phyloP scores from a whole-genome alignment of 2,113 vertebrate genomes.

The Xiphophorus maculatus region DNA sequence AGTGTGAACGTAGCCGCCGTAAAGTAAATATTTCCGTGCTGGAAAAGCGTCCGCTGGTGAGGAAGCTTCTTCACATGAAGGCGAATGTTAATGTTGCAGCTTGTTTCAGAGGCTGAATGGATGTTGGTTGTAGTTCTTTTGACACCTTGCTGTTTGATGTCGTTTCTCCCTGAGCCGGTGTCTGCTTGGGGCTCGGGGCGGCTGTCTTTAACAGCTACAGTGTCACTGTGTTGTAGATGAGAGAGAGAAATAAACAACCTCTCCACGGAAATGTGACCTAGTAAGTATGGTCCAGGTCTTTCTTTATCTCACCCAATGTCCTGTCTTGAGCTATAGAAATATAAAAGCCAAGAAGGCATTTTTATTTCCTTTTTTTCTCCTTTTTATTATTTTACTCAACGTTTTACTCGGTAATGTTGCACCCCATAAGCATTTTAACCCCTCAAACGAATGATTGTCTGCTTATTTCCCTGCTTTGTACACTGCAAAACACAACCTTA shows the following conservation, averaged over 20 bases:
- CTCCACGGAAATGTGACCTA: constrained; percentile 90
- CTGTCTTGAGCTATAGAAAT: constrained; percentile 75
- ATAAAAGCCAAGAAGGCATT: constrained; percentile 38
- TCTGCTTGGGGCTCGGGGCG: constrained; percentile 63
- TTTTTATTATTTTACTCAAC: constrained; percentile 14
- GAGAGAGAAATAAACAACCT: constrained; percentile 87
- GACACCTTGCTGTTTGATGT: constrained; percentile 64
- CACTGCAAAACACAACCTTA: too few species aligned
- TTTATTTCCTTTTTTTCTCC: constrained; percentile 19
- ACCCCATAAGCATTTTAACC: constrained; percentile 34
- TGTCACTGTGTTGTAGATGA: constrained; percentile 96
- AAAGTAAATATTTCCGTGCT: neutral
- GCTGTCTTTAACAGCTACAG: constrained; percentile 91
- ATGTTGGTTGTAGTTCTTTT: constrained; percentile 59
- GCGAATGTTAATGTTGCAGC: neutral
- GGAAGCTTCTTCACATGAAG: neutral
- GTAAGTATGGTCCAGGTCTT: constrained; percentile 93
- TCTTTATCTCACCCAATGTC: constrained; percentile 82
- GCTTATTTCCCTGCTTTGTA: constrained; percentile 32
- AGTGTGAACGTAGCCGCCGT: neutral
- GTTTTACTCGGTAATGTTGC: constrained; percentile 34
- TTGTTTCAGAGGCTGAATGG: constrained; percentile 28
- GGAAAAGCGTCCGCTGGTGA: neutral
- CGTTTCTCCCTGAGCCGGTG: constrained; percentile 66
- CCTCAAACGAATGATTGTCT: constrained; percentile 33